phyloP scores from a whole-genome alignment of 2,797 vertebrate species.

The Parauchenoglanis punctatus region DNA sequence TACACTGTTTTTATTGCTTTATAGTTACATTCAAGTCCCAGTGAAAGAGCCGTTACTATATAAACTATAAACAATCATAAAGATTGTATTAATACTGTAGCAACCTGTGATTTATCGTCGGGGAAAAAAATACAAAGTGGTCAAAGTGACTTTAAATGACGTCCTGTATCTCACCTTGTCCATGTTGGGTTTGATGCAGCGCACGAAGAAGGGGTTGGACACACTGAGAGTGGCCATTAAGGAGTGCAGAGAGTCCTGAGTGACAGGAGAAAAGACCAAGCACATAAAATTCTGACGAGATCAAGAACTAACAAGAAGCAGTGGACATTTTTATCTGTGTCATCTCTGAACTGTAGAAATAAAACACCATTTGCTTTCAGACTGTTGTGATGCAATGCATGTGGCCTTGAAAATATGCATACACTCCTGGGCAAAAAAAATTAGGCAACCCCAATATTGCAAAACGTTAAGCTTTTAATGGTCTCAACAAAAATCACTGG shows the following conservation, averaged over 20 bases:
- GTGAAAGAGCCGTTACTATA: background rate
- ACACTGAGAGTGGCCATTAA: constrained; percentile 89
- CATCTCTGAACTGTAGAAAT: background rate
- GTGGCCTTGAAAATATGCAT: too few relatives aligned
- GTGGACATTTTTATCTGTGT: background rate
- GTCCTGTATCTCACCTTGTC: constrained; percentile 78
- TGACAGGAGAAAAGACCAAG: constrained; percentile 32
- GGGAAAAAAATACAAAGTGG: background rate
- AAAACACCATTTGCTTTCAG: background rate
- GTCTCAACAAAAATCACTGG: too few relatives aligned
- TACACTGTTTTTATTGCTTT: background rate
- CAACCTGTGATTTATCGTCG: background rate
- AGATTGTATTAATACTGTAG: background rate
- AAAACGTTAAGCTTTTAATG: too few relatives aligned
- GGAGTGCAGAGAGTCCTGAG: constrained; percentile 88
- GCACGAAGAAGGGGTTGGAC: constrained; percentile 93
- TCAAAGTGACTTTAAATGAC: background rate
- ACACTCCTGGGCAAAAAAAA: background rate
- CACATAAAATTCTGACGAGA: background rate
- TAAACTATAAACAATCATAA: background rate
- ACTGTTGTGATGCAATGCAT: background rate
- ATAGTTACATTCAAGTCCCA: background rate
- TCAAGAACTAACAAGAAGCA: background rate
- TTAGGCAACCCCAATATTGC: too few relatives aligned
- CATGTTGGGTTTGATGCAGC: constrained; percentile 94